Evolutionary conservation across 2,113 vertebrate species (phyloP), one percentile per base, ranked within the genome.

Genomic region (Heptranchias perlo): DNA sequence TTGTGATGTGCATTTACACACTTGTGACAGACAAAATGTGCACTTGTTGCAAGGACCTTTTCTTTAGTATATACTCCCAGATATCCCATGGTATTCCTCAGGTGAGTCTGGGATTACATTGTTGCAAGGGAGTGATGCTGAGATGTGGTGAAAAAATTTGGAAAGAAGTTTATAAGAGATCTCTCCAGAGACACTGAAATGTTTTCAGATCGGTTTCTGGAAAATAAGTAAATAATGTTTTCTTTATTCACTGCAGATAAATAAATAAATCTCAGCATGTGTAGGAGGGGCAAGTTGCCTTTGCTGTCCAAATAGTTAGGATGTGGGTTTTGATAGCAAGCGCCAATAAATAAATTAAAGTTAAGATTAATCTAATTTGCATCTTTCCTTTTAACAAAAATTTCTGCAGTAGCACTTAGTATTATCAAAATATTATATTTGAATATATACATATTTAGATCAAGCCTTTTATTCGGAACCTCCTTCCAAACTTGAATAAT

Each of bases 271-370:
- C n/a, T 39, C 16, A 78, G 10, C 10, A 1, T 78, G 73, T 4
- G 73, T n/a, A 39, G 73, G 35, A 78, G 73, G n/a, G 35, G 39
- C 13, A n/a, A 39, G n/a, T 78, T 78, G 73, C 73, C 35, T 39
- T 78, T 39, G 8, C n/a, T 78, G 73, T 78, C 73, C 73, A 78
- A 16, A 78, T 78, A n/a, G 31, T 78, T 78, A 35, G n/a, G 14
- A 39, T 28, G 73, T 78, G 73, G 73, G 35, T 78, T 78, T 78
- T 78, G 73, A 78, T 78, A 16, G 35, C 73, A 39, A 78, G 14
- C 73, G 5, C n/a, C 58, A 93, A 93, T 39, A 62, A 93, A 93
- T 62, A 93, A 93, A 92, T 82, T 21, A 16, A 82, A 82, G 78
- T 82, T 82, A 21, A 82, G 44, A 82, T 44, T 21, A 82, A 58